phyloP scores from a whole-genome alignment of 2,888 invertebrate genomes.

The Dicycla oo region DNA sequence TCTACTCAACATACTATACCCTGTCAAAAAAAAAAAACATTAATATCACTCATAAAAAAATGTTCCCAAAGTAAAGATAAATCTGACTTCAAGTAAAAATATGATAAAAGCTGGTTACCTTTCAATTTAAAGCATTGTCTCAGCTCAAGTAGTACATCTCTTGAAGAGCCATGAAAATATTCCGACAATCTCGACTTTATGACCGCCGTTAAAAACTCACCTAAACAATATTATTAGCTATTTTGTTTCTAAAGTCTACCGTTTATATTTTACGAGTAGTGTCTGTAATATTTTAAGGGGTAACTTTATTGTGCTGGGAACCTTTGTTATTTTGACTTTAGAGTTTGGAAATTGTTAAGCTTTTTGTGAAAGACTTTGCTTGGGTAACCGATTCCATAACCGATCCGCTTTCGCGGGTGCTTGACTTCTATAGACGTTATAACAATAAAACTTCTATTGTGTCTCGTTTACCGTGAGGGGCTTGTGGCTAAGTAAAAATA shows the following conservation, averaged over 20 bases:
- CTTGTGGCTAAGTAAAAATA: too few species aligned
- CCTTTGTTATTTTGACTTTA: constrained; percentile 18
- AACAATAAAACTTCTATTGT: too few species aligned
- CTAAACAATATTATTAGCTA: constrained; percentile 67
- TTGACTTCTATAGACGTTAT: too few species aligned
- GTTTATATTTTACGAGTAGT: constrained; percentile 50
- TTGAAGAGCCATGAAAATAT: constrained; percentile 64
- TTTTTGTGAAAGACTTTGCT: background rate
- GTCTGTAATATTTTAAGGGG: constrained; percentile 36
- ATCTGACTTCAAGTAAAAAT: constrained; percentile 41
- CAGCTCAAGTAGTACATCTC: constrained; percentile 53
- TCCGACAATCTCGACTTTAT: constrained; percentile 65
- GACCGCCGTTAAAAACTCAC: constrained; percentile 69
- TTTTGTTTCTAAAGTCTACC: constrained; percentile 44
- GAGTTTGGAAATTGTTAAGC: background rate
- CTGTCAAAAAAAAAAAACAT: too few species aligned
- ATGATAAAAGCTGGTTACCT: constrained; percentile 41
- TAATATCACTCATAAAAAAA: constrained; percentile 20
- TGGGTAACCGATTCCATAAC: background rate
- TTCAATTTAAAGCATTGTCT: constrained; percentile 44
- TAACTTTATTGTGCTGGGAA: constrained; percentile 17
- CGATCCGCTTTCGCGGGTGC: too few species aligned
- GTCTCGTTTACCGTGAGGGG: too few species aligned
- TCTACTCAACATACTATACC: too few species aligned
- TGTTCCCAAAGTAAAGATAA: background rate